phyloP scores from a whole-genome alignment of 2,113 vertebrate genomes.

The Mesitornis unicolor region DNA sequence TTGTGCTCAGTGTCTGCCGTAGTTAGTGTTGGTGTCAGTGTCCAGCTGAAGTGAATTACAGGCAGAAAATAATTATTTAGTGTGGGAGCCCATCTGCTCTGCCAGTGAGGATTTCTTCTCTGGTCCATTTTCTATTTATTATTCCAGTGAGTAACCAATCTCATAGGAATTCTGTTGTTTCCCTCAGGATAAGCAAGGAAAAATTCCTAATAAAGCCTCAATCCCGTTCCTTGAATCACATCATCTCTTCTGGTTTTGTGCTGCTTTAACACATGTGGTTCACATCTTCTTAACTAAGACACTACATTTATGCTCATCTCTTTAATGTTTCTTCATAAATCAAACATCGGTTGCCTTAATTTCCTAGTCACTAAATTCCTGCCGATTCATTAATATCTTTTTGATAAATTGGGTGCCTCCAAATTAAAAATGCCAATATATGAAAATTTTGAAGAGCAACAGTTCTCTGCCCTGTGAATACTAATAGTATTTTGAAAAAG shows the following conservation, averaged over 20 bases:
- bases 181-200: background rate
- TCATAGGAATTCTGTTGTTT: background rate
- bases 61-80: background rate
- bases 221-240: background rate
- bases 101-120: background rate
- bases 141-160: background rate
- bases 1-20: background rate
- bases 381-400: background rate
- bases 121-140: background rate
- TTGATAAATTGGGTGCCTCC: background rate
- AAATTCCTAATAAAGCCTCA: background rate
- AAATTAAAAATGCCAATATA: background rate
- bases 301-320: background rate
- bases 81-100: background rate
- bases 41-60: accelerated
- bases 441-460: background rate
- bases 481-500: background rate
- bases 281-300: background rate
- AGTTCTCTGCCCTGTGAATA: background rate
- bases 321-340: background rate
- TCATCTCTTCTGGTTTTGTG: background rate
- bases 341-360: background rate
- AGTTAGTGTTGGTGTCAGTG: background rate
- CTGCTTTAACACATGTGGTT: background rate
- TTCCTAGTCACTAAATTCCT: background rate